Evolutionary conservation across 2,888 invertebrate genomes (phyloP).

Genomic region (Lepidochrysops patricia): DNA sequence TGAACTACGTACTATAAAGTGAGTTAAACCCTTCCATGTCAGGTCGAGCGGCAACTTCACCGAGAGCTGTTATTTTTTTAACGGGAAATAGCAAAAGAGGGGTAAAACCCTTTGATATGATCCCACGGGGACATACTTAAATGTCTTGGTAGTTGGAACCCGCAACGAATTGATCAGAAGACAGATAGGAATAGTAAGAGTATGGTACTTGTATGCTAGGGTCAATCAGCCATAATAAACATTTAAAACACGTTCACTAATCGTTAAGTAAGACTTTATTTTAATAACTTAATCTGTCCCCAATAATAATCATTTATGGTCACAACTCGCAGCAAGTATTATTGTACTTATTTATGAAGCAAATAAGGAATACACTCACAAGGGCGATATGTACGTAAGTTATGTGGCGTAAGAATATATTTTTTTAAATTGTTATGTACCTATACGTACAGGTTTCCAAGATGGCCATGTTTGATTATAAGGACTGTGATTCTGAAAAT

Average conservation of each 20-base stretch:
- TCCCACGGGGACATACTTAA: too few relatives aligned
- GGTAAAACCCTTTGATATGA: too few relatives aligned
- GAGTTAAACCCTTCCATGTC: too few relatives aligned
- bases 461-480: neutral
- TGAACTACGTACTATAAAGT: too few relatives aligned
- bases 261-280: neutral
- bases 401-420: neutral
- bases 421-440: neutral
- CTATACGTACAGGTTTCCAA: neutral
- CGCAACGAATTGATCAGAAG: too few relatives aligned
- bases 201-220: neutral
- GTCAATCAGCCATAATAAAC: too few relatives aligned
- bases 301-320: neutral
- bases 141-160: too few relatives aligned
- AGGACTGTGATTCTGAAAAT: neutral
- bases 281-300: neutral
- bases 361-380: slow-evolving; percentile 10
- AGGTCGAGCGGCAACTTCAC: too few relatives aligned
- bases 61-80: too few relatives aligned
- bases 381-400: neutral
- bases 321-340: neutral
- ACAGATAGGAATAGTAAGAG: too few relatives aligned
- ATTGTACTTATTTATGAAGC: slow-evolving; percentile 1
- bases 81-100: too few relatives aligned
- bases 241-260: too few relatives aligned